Evolutionary conservation across 2,113 vertebrate genomes (phyloP).

Genomic region (Pogona vitticeps): DNA sequence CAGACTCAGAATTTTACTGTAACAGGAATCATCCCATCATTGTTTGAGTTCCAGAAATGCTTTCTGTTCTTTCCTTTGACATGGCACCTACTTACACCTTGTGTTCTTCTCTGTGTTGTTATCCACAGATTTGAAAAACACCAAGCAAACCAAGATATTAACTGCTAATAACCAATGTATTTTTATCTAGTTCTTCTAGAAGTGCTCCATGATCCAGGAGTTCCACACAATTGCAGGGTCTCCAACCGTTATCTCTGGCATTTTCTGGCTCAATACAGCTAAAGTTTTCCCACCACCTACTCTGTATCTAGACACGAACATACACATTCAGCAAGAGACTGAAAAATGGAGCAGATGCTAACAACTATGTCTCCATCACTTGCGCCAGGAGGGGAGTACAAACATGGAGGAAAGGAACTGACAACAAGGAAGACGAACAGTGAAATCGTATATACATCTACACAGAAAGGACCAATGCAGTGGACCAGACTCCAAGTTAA

Average conservation of each 20-base stretch:
- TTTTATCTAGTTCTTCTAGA: not conserved
- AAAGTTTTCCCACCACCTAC: not conserved
- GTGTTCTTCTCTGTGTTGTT: not conserved
- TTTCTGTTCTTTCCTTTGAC: not conserved
- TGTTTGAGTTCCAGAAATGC: not conserved
- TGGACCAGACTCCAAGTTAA: not conserved
- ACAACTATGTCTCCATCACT: not conserved
- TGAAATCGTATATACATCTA: not conserved
- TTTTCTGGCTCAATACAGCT: too few species aligned
- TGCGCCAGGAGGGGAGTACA: not conserved
- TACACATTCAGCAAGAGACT: not conserved
- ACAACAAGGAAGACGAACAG: not conserved
- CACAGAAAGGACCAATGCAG: not conserved
- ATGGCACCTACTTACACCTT: not conserved
- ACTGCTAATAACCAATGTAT: not conserved
- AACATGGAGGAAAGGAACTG: not conserved
- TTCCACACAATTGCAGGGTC: not conserved
- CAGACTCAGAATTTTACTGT: too few species aligned
- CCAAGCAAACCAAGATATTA: not conserved
- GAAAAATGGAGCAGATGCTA: not conserved
- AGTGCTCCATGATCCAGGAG: not conserved
- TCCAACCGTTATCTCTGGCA: not conserved
- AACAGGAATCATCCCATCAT: not conserved
- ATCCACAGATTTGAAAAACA: not conserved
- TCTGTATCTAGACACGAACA: not conserved